phyloP scores from a whole-genome alignment of 64 coral and sea anemone species.

The Stichodactyla helianthus region DNA sequence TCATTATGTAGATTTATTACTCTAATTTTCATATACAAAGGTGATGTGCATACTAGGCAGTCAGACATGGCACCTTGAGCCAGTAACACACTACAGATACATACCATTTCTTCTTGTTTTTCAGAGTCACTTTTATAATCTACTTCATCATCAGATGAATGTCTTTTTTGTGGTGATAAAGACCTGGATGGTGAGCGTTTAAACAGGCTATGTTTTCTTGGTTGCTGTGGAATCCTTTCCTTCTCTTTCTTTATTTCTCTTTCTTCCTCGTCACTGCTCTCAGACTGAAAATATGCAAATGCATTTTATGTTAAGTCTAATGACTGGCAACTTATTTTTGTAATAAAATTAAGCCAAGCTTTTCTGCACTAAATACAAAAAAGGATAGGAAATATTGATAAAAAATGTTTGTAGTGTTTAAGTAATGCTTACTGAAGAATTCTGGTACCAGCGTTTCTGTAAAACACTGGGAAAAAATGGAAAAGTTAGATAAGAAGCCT shows the following conservation, averaged over 20 bases:
- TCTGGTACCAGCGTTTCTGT: not conserved
- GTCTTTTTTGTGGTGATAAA: constrained; percentile 26
- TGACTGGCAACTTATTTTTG: not conserved
- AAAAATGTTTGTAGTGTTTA: too few species aligned
- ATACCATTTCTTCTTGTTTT: constrained; percentile 83
- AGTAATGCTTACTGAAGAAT: too few species aligned
- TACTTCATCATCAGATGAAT: constrained; percentile 71
- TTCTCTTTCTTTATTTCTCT: constrained; percentile 41
- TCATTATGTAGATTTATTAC: too few species aligned
- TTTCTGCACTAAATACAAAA: too few species aligned
- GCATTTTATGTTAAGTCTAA: not conserved
- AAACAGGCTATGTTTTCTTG: not conserved
- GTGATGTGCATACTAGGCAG: not conserved
- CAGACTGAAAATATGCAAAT: not conserved
- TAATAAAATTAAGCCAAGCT: too few species aligned
- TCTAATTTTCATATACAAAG: too few species aligned
- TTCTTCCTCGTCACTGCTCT: constrained; percentile 14
- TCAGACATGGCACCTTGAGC: not conserved
- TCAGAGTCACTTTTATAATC: constrained; percentile 79
- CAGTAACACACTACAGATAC: not conserved
- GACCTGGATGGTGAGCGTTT: constrained; percentile 12
- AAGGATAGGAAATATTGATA: too few species aligned
- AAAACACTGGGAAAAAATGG: too few species aligned
- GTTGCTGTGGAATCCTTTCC: not conserved
- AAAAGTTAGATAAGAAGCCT: not conserved